Base-by-base conservation (phyloP, 1,140 invertebrate species). In the Megalonaias nervosa region DNA sequence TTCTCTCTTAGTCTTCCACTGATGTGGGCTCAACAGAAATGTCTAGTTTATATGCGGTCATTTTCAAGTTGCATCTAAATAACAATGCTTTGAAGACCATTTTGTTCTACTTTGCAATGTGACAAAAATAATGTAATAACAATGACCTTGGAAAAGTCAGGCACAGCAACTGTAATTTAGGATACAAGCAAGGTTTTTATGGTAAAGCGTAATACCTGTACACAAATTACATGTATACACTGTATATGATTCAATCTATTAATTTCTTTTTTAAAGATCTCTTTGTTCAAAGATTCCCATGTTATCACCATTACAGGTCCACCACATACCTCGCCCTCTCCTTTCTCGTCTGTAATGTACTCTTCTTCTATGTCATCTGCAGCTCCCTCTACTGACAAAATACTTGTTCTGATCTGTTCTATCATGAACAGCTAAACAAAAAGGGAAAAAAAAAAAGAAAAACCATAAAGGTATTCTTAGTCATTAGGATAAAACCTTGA, bases 351-450 rank as follows among this genome's bases (percentile, higher is more conserved):
- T 62, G 65, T 95, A 75, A 95, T 96, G 87, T 97, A 97, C 90
- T 98, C 97, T 91, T 98, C 97, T 87, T 96, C 95, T 88, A 91
- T 86, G 83, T 98, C 97, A 67, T 94, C 95, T 1, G 88, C 88
- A 21, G 96, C 96, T 6, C 97, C 97, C 79, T 96, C 95, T 67
- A 93, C 96, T 83, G 92, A 93, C 81, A 94, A 93, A 82, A 94
- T 94, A 31, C 95, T 95, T 82, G 95, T 93, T 38, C 97, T 92
- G 58, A 99, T 96, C 69, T 95, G 95, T 67, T 96, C 95, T 69
- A 99, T 97, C 96, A 98, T 99, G 87, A 97, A 99, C 55, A 99
- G 91, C 87, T 92, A 81, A 0, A 83, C 83, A 56, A 70, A 16
- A 75, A 31, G 4, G 4, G 1, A 31, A 31, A 31, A 31, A 31